Percentiles rank a stretch among this genome's conserved stretches.
Evolutionary conservation across 2,797 vertebrate species (phyloP).

Genomic region (Platalea minor): DNA sequence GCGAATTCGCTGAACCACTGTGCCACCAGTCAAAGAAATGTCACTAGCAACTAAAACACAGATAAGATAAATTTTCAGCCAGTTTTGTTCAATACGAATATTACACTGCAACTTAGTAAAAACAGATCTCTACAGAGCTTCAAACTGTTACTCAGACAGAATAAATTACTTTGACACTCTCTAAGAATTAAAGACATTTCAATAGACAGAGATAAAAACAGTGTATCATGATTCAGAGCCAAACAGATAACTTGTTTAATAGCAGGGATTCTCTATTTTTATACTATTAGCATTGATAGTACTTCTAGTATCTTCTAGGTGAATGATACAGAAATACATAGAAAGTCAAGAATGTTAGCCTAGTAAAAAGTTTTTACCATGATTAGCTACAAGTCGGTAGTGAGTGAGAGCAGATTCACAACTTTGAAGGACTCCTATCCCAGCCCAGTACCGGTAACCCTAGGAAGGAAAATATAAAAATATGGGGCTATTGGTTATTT

Average conservation of each 20-base stretch:
- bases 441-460: slow-evolving; percentile 98
- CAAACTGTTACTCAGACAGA: not conserved
- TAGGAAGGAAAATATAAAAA: slow-evolving; percentile 50
- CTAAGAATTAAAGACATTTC: not conserved
- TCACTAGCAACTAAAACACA: slow-evolving; percentile 87
- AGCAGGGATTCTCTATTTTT: not conserved
- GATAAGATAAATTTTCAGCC: not conserved
- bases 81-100: not conserved
- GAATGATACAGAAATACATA: not conserved
- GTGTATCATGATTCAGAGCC: not conserved
- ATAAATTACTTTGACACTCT: not conserved
- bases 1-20: slow-evolving; percentile 93
- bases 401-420: slow-evolving; percentile 97
- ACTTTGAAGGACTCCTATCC: slow-evolving; percentile 95
- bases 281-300: not conserved
- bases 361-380: slow-evolving; percentile 77
- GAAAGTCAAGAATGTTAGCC: not conserved
- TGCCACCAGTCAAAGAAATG: slow-evolving; percentile 93
- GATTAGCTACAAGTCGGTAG: slow-evolving; percentile 94
- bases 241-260: not conserved
- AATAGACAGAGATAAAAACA: not conserved
- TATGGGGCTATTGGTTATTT: not conserved
- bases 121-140: not conserved
- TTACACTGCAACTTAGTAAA: not conserved
- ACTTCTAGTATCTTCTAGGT: not conserved